Conservation (phyloP, 2,797 vertebrate genomes). For the Urophycis tenuis region DNA sequence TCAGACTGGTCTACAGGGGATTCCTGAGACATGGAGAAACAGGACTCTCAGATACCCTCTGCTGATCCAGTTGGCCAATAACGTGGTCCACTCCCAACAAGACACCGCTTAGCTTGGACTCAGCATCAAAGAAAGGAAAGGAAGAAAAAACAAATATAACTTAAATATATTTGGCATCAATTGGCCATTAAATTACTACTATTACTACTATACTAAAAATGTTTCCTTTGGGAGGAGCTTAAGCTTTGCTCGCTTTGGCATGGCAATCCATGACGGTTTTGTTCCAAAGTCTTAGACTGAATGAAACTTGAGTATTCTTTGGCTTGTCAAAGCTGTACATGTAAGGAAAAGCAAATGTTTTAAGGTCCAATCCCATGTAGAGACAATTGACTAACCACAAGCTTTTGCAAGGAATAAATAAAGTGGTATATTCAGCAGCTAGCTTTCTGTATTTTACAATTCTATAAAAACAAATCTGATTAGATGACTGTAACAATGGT, state of each 20-base stretch:
- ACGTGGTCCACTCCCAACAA: slow-evolving; percentile 34
- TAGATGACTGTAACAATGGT: too few species aligned
- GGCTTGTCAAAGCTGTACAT: slow-evolving; percentile 35
- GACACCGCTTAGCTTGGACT: slow-evolving; percentile 22
- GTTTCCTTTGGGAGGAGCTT: slow-evolving; percentile 16
- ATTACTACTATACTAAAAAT: background rate
- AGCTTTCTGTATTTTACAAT: background rate
- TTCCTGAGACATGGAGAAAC: slow-evolving; percentile 64
- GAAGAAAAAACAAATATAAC: background rate
- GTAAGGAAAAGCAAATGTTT: background rate
- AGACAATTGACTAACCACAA: background rate
- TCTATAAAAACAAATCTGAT: too few species aligned
- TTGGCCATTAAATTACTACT: slow-evolving; percentile 5
- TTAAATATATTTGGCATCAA: background rate
- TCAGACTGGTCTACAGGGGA: slow-evolving; percentile 61
- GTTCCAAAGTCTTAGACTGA: slow-evolving; percentile 56
- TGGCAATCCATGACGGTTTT: slow-evolving; percentile 49
- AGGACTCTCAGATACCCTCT: slow-evolving; percentile 60
- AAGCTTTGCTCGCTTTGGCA: slow-evolving; percentile 31
- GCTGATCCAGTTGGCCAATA: slow-evolving; percentile 55
- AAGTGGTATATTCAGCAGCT: background rate
- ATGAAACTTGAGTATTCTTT: slow-evolving; percentile 52
- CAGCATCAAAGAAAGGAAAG: background rate
- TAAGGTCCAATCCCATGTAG: background rate
- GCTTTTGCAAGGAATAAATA: background rate